Evolutionary conservation across 2,797 vertebrate genomes (phyloP), one percentile per base, ranked within the genome.

Genomic region (Nasua narica): DNA sequence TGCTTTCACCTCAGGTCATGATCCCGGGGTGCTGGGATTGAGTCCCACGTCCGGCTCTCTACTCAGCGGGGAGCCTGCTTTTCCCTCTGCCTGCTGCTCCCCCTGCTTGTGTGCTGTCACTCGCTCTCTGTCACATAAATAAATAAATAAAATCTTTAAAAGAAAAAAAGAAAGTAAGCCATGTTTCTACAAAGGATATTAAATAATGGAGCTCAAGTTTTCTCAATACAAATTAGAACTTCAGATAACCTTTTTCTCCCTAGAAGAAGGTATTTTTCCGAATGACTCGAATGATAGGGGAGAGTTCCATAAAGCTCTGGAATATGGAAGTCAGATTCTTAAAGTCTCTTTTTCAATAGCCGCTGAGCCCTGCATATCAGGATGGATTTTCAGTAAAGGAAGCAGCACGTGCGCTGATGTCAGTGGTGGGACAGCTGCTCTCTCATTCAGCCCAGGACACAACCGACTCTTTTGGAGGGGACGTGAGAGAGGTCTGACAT

Each of bases 161-260:
- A 25, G 54, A 56, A 56, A 56, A 56, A 56, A 56, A 25, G 58
- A 85, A 65, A 78, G 82, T 69, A 76, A 94, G 74, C 56, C 29
- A 5, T 9, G 5, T 35, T 15, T 70, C 27, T 52, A 85, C 40
- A 5, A 19, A 81, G n/a, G 58, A 35, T 40, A 48, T 82, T 94
- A 56, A 82, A 37, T 90, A 69, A 81, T 62, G 21, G n/a, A 62
- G 16, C 32, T 54, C 70, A 72, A 0, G 16, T 21, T 56, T 87
- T 93, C 81, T 90, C 48, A 37, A 11, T 54, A 43, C 21, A 82
- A 52, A 70, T 70, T 72, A 92, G 72, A 86, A 84, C 84, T 48
- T 77, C 50, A 93, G 18, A n/a, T 86, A 37, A n/a, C 56, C 25
- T 40, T 84, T 84, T 87, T 89, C 48, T 83, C 78, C 23, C 43